Conservation (phyloP, 2,113 vertebrate genomes). For the Xiphorhynchus elegans region DNA sequence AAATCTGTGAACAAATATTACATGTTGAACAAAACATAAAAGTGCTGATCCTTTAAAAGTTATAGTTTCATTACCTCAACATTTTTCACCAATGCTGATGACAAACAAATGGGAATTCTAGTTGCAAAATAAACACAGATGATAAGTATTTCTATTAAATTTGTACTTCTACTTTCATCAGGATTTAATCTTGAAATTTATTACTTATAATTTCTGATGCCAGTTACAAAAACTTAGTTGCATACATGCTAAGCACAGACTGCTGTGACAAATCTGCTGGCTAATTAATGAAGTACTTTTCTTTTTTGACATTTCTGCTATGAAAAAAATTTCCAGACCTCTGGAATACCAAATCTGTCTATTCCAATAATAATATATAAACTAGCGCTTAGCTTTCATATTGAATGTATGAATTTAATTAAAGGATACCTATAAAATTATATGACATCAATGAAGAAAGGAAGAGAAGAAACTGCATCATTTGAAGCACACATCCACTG, state of each 20-base stretch:
- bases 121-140: background rate
- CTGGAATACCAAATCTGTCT: background rate
- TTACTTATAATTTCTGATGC: background rate
- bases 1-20: constrained; percentile 91
- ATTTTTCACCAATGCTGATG: background rate
- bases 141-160: background rate
- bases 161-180: background rate
- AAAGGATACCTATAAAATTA: background rate
- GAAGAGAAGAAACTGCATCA: background rate
- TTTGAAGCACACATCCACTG: background rate
- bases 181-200: background rate
- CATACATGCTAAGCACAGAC: background rate
- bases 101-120: background rate
- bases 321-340: background rate
- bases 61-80: constrained; percentile 21
- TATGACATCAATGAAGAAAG: background rate
- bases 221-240: background rate
- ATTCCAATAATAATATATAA: background rate
- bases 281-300: background rate
- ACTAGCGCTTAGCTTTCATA: background rate
- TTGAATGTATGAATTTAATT: background rate
- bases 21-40: constrained; percentile 75
- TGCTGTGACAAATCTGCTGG: background rate
- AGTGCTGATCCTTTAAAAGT: constrained; percentile 6
- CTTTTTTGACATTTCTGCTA: background rate